A percentile compares a stretch with the other conserved stretches of the same genome.
These are phyloP conservation scores for Zaprionus lachaisei DNA, from an alignment of 1,140 invertebrate species.

Conservation along the genomic window DNA sequence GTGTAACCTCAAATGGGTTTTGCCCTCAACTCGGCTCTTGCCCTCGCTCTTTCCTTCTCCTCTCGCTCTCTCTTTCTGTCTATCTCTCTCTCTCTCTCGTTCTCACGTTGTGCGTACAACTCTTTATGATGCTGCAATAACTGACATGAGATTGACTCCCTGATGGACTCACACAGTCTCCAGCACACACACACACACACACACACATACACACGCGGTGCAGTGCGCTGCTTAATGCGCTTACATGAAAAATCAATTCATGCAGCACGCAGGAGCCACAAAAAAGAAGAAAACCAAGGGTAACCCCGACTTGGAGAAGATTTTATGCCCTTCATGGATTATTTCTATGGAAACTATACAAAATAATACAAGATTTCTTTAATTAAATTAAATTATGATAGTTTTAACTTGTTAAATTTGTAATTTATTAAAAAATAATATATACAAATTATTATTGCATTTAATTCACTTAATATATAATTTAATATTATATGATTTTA, in stretches of 20 bases:
- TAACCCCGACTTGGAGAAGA: too few species aligned
- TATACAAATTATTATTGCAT: too few species aligned
- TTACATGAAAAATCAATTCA: conserved; percentile 77
- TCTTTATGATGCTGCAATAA: conserved; percentile 65
- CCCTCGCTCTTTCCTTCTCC: neutral
- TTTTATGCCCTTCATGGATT: too few species aligned
- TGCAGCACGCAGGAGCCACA: conserved; percentile 13
- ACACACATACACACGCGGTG: conserved; percentile 22
- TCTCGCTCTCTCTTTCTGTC: neutral
- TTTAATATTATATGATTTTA: too few species aligned
- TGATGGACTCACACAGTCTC: conserved; percentile 6
- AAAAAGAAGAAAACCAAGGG: conserved; percentile 13
- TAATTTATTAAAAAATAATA: too few species aligned
- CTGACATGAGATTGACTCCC: conserved; percentile 45
- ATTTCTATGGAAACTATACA: too few species aligned
- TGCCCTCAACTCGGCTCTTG: neutral
- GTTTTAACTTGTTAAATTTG: too few species aligned
- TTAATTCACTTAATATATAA: too few species aligned
- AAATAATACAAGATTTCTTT: too few species aligned
- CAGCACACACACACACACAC: conserved; percentile 25
- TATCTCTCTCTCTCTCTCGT: neutral
- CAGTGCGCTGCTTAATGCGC: conserved; percentile 62
- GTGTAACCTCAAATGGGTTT: conserved; percentile 52
- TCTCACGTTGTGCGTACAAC: conserved; percentile 31
- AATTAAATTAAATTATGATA: too few species aligned